phyloP scores from a whole-genome alignment of 2,797 vertebrate genomes.

The Setipinna tenuifilis region DNA sequence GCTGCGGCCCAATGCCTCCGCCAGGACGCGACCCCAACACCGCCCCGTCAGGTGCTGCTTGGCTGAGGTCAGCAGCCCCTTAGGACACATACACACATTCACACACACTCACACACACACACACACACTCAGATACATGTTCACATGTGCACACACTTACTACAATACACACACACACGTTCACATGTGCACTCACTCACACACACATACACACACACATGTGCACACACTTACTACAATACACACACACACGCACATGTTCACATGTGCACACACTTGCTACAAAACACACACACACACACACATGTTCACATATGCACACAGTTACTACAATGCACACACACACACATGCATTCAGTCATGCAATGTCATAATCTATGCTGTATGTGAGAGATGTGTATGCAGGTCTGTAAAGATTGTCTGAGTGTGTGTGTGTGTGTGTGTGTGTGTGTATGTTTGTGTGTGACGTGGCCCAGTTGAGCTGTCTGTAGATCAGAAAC shows the following conservation, averaged over 20 bases:
- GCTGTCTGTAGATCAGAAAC: not conserved
- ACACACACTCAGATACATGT: not conserved
- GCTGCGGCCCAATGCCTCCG: constrained; percentile 43
- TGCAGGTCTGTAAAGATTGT: too few relatives aligned
- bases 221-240: not conserved
- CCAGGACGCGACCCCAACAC: constrained; percentile 46
- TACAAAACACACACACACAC: not conserved
- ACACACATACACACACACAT: not conserved
- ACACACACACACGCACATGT: not conserved
- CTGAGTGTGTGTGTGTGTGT: too few relatives aligned
- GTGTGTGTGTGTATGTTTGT: not conserved
- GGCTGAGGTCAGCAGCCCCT: constrained; percentile 38
- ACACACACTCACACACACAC: not conserved
- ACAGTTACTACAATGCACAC: not conserved
- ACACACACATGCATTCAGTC: too few relatives aligned
- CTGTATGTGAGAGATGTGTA: too few relatives aligned
- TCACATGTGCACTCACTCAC: not conserved
- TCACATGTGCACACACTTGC: not conserved
- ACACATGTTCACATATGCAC: not conserved
- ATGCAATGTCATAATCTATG: too few relatives aligned
- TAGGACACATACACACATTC: not conserved
- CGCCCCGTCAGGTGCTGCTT: constrained; percentile 57
- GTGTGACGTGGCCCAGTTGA: not conserved
- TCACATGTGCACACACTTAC: not conserved
- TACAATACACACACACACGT: not conserved